Evolutionary conservation across 1,140 invertebrate species (phyloP).

Genomic region (Aradophagus sp.): DNA sequence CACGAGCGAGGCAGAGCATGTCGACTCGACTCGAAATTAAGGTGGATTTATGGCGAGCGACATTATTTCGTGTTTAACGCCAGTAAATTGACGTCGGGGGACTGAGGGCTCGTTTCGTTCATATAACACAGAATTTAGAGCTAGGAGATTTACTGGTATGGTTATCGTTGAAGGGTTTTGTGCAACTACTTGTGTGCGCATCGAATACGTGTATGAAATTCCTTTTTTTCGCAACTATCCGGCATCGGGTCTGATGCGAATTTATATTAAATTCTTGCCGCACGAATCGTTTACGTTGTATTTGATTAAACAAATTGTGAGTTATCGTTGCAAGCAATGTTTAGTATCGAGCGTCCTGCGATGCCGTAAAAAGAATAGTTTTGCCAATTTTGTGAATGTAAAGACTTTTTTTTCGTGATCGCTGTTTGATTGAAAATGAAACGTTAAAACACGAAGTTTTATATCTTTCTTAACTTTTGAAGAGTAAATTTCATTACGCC

Average conservation of each 20-base stretch:
- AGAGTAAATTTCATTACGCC: no score
- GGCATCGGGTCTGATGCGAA: slow-evolving; percentile 31
- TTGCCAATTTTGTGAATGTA: no score
- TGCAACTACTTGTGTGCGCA: slow-evolving; percentile 48
- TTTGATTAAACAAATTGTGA: slow-evolving; percentile 42
- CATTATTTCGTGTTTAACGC: slow-evolving; percentile 61
- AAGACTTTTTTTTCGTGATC: neutral
- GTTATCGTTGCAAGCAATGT: neutral
- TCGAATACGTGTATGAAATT: slow-evolving; percentile 48
- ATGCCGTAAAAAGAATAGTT: no score
- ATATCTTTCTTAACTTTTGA: no score
- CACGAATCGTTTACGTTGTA: slow-evolving; percentile 30
- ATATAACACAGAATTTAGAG: slow-evolving; percentile 58
- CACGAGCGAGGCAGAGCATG: slow-evolving; percentile 51
- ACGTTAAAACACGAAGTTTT: neutral
- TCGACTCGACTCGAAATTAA: slow-evolving; percentile 58
- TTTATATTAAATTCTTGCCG: slow-evolving; percentile 49
- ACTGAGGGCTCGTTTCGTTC: slow-evolving; percentile 56
- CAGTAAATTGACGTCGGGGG: slow-evolving; percentile 59
- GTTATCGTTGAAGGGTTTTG: slow-evolving; percentile 58
- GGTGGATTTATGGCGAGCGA: slow-evolving; percentile 60
- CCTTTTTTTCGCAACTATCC: slow-evolving; percentile 44
- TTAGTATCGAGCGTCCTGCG: no score
- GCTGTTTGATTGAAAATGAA: neutral
- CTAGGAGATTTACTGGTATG: slow-evolving; percentile 59